Percentiles rank a stretch among this genome's conserved stretches.
Conservation (phyloP, 1,140 invertebrate species). For the Drosophila serrata region DNA sequence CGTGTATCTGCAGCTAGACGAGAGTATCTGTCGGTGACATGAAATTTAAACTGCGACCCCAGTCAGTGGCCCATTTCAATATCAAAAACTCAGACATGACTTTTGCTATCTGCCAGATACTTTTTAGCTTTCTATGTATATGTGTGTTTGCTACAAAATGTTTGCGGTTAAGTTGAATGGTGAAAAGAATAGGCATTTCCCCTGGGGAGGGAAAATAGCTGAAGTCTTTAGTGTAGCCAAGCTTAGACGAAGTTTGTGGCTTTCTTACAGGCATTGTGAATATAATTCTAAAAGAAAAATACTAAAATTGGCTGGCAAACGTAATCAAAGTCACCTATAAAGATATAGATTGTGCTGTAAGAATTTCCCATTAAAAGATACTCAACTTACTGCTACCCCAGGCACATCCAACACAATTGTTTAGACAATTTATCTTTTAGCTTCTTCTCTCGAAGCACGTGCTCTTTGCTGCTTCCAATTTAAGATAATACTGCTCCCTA, state of each 20-base stretch:
- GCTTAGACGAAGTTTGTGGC: slow-evolving; percentile 42
- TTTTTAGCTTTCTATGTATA: slow-evolving; percentile 15
- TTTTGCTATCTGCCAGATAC: slow-evolving; percentile 55
- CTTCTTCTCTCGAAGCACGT: slow-evolving; percentile 20
- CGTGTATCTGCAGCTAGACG: slow-evolving; percentile 24
- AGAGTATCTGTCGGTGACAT: slow-evolving; percentile 64
- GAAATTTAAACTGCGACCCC: slow-evolving; percentile 55
- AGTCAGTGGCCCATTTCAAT: slow-evolving; percentile 49
- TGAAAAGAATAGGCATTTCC: background rate
- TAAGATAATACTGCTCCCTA: slow-evolving; percentile 25
- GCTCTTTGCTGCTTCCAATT: slow-evolving; percentile 26
- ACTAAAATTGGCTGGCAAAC: slow-evolving; percentile 4
- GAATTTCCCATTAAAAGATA: background rate
- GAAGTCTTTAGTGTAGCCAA: slow-evolving; percentile 8
- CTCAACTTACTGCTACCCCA: background rate
- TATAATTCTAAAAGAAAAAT: slow-evolving; percentile 15
- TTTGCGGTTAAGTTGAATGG: slow-evolving; percentile 54
- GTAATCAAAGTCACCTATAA: background rate
- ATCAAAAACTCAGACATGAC: slow-evolving; percentile 59
- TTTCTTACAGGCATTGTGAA: slow-evolving; percentile 9
- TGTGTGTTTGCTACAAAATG: slow-evolving; percentile 37
- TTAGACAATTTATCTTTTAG: slow-evolving; percentile 30
- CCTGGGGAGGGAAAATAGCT: background rate
- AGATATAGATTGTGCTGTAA: background rate
- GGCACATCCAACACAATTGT: slow-evolving; percentile 13